Percentiles rank a stretch among this genome's conserved stretches.
Evolutionary conservation across 2,797 vertebrate species (phyloP).

Genomic region (Amazona ochrocephala): DNA sequence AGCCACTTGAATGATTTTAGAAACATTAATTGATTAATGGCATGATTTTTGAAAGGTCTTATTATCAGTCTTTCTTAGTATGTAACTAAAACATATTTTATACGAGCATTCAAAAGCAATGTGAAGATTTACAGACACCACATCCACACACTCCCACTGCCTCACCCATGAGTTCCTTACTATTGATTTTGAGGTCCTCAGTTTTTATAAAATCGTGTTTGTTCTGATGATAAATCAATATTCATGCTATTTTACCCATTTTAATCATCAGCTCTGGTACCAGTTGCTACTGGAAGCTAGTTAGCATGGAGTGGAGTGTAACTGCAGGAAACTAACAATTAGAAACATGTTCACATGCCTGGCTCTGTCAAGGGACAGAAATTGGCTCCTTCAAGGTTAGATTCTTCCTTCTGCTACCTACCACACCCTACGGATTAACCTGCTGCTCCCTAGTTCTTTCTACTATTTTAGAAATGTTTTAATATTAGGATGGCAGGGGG

Average conservation of each 20-base stretch:
- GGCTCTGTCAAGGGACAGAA: background rate
- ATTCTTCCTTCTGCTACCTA: background rate
- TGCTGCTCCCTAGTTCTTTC: background rate
- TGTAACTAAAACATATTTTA: background rate
- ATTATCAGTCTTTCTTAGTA: background rate
- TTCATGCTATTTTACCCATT: background rate
- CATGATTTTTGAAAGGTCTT: background rate
- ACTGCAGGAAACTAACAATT: background rate
- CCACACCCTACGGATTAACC: background rate
- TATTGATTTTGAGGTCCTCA: background rate
- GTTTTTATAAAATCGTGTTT: background rate
- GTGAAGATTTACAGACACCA: background rate
- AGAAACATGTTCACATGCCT: rapidly evolving
- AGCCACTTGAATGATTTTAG: background rate
- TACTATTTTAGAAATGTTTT: background rate
- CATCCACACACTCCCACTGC: background rate
- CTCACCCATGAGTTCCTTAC: background rate
- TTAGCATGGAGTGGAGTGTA: background rate
- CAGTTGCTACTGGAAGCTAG: background rate
- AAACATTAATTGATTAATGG: background rate
- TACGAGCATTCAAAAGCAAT: background rate
- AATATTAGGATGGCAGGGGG: background rate
- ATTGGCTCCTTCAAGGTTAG: background rate
- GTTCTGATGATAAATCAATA: background rate
- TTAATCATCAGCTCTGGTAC: background rate